Evolutionary conservation across 2,797 vertebrate genomes (phyloP), one percentile per base, ranked within the genome.

Genomic region (Ptychobarbus kaznakovi): DNA sequence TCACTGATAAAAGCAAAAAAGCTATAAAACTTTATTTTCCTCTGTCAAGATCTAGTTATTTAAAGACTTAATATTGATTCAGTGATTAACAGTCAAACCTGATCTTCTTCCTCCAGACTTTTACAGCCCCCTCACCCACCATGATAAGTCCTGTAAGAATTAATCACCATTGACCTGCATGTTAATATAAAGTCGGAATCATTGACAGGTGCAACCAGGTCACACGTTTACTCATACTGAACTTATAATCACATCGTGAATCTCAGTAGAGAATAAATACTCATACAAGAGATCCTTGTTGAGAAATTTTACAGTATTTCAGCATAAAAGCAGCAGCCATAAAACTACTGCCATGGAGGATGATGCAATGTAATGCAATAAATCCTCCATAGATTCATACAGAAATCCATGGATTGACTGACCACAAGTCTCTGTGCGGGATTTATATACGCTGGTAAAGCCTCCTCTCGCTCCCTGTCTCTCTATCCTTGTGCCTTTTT

Each of bases 21-120:
- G 20, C 35, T 69, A 38, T 65, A 20, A 88, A 69, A 88, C 88
- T 91, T 92, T 84, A 85, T 74, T 90, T 87, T 84, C 74, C 87
- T 81, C 82, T 79, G 84, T 90, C 87, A 90, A 89, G 88, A 90
- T 87, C 75, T 83, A 83, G 86, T 83, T 93, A 89, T 92, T 93
- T 95, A 92, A 93, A 92, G 91, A 90, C 92, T 91, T 91, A 84
- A 83, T 91, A 95, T 93, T 91, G 94, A 95, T 94, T 12, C 65
- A 83, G 83, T 74, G 91, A 94, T 94, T 92, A 93, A 93, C 76
- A 81, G 87, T 85, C 82, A 91, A 91, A 91, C 81, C 7, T 84
- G 87, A 56, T 79, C 20, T 53, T 73, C 46, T 35, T 72, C 22
- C 35, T 72, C 44, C 9, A 87, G 90, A 35, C 22, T 84, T 77